phyloP scores from a whole-genome alignment of 2,113 vertebrate species.

The Solea senegalensis region DNA sequence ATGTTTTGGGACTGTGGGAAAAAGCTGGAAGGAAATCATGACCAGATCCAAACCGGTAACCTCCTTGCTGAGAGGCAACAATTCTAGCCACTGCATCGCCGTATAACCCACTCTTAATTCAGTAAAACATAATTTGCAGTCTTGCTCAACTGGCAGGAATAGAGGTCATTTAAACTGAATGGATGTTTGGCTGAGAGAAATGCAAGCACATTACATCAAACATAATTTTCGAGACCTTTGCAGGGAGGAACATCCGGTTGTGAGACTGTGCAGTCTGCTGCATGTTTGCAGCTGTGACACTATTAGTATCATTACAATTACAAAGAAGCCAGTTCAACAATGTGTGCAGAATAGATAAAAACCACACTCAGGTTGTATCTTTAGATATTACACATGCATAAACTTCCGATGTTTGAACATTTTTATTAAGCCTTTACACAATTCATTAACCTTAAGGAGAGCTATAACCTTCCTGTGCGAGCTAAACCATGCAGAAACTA shows the following conservation, averaged over 20 bases:
- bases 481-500: neutral
- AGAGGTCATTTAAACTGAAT: constrained; percentile 36
- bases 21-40: no score
- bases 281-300: neutral
- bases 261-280: neutral
- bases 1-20: no score
- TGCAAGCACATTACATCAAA: neutral
- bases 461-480: neutral
- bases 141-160: constrained; percentile 28
- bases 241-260: neutral
- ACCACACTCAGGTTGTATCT: neutral
- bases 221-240: neutral
- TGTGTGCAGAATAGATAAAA: neutral
- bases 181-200: constrained; percentile 32
- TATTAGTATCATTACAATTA: neutral
- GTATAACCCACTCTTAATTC: constrained; percentile 45
- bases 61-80: no score
- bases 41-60: no score
- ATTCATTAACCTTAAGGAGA: constrained; percentile 10
- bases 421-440: neutral
- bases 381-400: constrained; percentile 5
- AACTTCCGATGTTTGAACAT: neutral
- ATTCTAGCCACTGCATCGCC: no score
- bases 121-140: constrained; percentile 54
- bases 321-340: neutral